Evolutionary conservation across 2,113 vertebrate species (phyloP).

Genomic region (Cyanocitta stelleri): DNA sequence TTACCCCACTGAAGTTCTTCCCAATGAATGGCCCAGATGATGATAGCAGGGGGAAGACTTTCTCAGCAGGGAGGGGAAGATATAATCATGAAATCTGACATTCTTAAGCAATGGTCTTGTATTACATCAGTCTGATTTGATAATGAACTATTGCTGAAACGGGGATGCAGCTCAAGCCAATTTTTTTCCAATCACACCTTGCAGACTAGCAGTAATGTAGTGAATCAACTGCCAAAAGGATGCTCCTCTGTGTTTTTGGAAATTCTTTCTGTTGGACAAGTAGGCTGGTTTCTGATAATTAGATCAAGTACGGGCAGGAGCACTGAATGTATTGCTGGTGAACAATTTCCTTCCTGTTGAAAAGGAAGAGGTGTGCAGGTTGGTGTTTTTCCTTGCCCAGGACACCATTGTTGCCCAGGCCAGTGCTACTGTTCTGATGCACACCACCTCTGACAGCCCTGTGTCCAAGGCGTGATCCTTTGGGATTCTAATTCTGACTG

Average conservation of each 20-base stretch:
- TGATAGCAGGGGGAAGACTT: neutral
- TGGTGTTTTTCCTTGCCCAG: neutral
- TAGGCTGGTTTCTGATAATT: neutral
- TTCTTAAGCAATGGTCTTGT: neutral
- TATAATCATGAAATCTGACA: neutral
- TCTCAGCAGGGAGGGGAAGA: neutral
- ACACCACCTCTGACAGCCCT: neutral
- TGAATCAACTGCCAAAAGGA: neutral
- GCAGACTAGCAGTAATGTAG: neutral
- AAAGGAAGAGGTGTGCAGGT: neutral
- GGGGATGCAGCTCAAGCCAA: neutral
- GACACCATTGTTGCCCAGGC: neutral
- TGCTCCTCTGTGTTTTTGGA: neutral
- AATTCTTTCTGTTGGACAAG: neutral
- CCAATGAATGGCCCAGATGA: neutral
- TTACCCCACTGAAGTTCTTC: neutral
- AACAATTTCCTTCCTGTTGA: neutral
- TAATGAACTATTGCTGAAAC: neutral
- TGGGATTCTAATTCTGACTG: neutral
- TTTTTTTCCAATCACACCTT: neutral
- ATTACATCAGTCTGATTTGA: neutral
- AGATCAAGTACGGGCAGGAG: neutral
- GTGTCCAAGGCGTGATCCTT: neutral
- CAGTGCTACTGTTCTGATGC: neutral
- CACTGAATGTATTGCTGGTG: neutral